A percentile compares a stretch with the other conserved stretches of the same genome.
These are phyloP conservation scores for Cephus cinctus DNA, from an alignment of 1,140 invertebrate species.

Conservation along the genomic window DNA sequence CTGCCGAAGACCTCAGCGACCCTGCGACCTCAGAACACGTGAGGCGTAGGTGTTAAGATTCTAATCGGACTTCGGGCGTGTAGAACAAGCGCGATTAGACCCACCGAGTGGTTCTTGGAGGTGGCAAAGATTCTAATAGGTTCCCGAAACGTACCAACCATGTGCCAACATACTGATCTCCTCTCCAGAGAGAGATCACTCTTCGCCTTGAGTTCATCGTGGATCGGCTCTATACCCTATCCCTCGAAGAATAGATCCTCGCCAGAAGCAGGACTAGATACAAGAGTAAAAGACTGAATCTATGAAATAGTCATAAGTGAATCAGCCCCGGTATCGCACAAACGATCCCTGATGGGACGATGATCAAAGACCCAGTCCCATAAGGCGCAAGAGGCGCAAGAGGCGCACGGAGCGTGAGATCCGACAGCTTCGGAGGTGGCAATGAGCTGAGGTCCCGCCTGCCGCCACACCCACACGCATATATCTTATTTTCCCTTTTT, in stretches of 20 bases:
- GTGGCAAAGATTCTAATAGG: constrained; percentile 4
- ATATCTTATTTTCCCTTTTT: constrained; percentile 50
- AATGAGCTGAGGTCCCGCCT: constrained; percentile 47
- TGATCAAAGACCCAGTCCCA: background rate
- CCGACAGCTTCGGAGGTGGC: constrained; percentile 49
- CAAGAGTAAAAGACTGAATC: background rate
- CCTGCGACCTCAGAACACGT: background rate
- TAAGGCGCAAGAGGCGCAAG: background rate
- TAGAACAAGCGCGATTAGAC: background rate
- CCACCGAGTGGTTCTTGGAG: background rate
- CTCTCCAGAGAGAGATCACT: no score
- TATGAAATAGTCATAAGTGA: background rate
- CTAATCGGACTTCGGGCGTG: background rate
- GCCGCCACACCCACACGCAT: constrained; percentile 49
- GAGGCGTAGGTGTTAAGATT: background rate
- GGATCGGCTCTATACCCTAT: no score
- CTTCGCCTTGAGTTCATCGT: no score
- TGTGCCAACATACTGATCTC: no score
- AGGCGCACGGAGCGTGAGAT: constrained; percentile 39
- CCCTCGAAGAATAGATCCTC: background rate
- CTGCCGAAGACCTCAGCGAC: background rate
- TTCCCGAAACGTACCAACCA: no score
- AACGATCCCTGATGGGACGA: no score
- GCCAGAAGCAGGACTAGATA: background rate
- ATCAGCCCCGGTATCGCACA: no score